phyloP scores from a whole-genome alignment of 2,888 invertebrate species.

The Anoplius nigerrimus region DNA sequence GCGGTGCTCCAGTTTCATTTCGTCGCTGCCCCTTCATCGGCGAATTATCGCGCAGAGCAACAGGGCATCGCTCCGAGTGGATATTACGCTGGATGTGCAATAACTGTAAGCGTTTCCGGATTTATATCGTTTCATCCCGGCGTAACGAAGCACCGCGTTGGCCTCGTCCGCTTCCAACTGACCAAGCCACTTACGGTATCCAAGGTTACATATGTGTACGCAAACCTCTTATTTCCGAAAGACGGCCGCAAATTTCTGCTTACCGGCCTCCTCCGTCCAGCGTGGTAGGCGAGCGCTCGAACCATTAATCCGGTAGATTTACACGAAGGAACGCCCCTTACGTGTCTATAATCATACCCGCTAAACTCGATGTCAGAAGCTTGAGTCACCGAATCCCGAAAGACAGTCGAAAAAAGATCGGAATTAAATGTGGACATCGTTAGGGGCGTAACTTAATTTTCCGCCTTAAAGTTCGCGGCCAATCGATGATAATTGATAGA shows the following conservation, averaged over 20 bases:
- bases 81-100: conserved; percentile 55
- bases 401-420: neutral
- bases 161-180: conserved; percentile 32
- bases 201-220: conserved; percentile 27
- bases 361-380: neutral
- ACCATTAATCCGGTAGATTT: conserved; percentile 2
- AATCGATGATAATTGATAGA: too few species aligned
- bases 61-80: conserved; percentile 44
- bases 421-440: neutral
- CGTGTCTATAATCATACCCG: neutral
- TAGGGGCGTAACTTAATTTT: neutral
- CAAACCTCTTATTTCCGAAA: conserved; percentile 44
- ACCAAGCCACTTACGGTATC: conserved; percentile 45
- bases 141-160: conserved; percentile 51
- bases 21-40: conserved; percentile 53
- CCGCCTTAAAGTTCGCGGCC: neutral
- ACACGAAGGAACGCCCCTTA: neutral
- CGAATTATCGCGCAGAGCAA: conserved; percentile 56
- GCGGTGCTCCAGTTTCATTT: conserved; percentile 50
- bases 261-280: too few species aligned
- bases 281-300: neutral
- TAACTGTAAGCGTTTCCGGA: conserved; percentile 59
- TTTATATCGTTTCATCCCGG: conserved; percentile 55
- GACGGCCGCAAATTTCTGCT: conserved; percentile 7
- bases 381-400: neutral